phyloP scores from a whole-genome alignment of 2,113 vertebrate species.

The Notiomystis cincta region DNA sequence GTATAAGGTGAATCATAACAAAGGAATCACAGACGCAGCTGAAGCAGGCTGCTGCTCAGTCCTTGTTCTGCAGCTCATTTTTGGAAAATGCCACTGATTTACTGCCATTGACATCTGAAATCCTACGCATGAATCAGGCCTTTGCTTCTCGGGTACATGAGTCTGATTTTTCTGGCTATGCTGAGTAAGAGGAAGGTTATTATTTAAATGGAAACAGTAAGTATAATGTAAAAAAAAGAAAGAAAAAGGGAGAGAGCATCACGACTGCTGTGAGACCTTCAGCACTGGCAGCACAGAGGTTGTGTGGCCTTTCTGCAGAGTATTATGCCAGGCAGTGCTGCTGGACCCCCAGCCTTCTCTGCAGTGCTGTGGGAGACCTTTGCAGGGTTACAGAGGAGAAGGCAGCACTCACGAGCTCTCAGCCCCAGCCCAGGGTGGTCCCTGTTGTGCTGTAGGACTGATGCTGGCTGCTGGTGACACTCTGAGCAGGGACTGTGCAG shows the following conservation, averaged over 20 bases:
- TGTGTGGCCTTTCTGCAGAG: neutral
- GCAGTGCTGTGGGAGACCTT: neutral
- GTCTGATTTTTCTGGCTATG: neutral
- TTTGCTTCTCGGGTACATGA: neutral
- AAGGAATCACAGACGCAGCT: slow-evolving; percentile 30
- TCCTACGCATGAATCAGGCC: neutral
- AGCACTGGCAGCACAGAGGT: neutral
- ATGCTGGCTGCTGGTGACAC: neutral
- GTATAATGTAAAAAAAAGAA: neutral
- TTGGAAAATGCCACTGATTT: neutral
- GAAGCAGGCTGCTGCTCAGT: neutral
- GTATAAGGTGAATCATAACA: slow-evolving; percentile 53
- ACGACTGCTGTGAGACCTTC: neutral
- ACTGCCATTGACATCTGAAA: neutral
- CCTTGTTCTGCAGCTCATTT: neutral
- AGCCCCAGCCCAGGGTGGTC: neutral
- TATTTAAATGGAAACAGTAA: neutral
- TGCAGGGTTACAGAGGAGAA: neutral
- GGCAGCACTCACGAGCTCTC: neutral
- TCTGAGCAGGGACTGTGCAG: neutral
- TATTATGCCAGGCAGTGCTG: neutral
- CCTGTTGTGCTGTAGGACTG: neutral
- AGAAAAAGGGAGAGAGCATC: neutral
- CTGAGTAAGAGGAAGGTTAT: neutral
- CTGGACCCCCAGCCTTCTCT: neutral